Percentiles rank a stretch among this genome's conserved stretches.
Evolutionary conservation across 1,140 invertebrate species (phyloP).

Genomic region (Drosophila erecta): DNA sequence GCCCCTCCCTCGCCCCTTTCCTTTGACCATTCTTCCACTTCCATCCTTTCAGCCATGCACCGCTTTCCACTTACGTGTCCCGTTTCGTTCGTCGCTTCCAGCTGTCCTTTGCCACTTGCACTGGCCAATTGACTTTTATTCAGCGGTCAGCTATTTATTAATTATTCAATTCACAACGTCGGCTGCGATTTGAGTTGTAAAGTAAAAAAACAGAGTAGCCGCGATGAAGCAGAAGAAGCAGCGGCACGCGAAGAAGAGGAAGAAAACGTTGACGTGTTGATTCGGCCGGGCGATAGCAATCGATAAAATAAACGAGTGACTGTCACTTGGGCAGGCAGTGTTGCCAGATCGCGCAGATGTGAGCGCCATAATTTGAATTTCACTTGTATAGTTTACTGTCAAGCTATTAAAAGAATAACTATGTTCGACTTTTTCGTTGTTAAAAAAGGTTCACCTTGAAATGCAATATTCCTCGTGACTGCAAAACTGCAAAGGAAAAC

Average conservation of each 20-base stretch:
- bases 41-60: not conserved
- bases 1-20: not conserved
- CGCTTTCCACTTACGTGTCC: slow-evolving; percentile 42
- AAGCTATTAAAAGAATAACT: too few species aligned
- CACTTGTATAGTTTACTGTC: too few species aligned
- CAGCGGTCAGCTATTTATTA: slow-evolving; percentile 2
- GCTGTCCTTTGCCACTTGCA: slow-evolving; percentile 10
- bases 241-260: slow-evolving; percentile 11
- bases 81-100: slow-evolving; percentile 22
- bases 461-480: too few species aligned
- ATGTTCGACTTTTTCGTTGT: too few species aligned
- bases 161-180: slow-evolving; percentile 22
- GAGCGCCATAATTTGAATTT: too few species aligned
- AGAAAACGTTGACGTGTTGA: slow-evolving; percentile 70
- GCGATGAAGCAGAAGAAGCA: slow-evolving; percentile 1
- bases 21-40: not conserved
- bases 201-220: slow-evolving; percentile 16
- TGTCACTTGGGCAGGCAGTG: not conserved
- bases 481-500: too few species aligned
- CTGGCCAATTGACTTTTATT: slow-evolving; percentile 10
- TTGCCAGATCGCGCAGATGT: not conserved
- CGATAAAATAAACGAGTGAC: not conserved
- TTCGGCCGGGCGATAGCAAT: slow-evolving; percentile 17
- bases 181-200: not conserved
- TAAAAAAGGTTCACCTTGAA: too few species aligned